These are phyloP conservation scores for Ahaetulla prasina DNA, from an alignment of 2,113 vertebrate species.

Conservation along the genomic window DNA sequence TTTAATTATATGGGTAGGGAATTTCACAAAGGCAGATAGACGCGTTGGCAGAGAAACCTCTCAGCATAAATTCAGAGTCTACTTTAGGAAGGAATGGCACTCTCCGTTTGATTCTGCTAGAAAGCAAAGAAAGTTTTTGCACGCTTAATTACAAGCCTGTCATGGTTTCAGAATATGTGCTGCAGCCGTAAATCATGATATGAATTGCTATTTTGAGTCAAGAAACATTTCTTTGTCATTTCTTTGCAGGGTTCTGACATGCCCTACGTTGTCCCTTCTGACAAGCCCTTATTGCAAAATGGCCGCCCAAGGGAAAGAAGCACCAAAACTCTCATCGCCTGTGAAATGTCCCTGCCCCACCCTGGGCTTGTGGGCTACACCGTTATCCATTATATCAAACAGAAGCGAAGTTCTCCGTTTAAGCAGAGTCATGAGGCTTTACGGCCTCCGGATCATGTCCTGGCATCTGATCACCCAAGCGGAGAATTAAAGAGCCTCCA, in stretches of 20 bases:
- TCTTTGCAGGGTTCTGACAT: slow-evolving; percentile 60
- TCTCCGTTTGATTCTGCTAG: background rate
- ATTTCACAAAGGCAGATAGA: background rate
- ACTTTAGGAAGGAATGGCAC: background rate
- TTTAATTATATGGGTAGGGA: background rate
- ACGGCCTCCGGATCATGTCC: slow-evolving; percentile 20
- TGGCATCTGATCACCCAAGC: slow-evolving; percentile 38
- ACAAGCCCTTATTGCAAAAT: slow-evolving; percentile 39
- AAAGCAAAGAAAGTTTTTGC: background rate
- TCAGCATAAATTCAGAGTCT: background rate
- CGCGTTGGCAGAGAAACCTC: background rate
- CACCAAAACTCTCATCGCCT: slow-evolving; percentile 65
- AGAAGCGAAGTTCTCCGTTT: slow-evolving; percentile 47
- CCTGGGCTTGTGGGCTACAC: slow-evolving; percentile 64
- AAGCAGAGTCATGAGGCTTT: slow-evolving; percentile 21
- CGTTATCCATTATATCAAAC: slow-evolving; percentile 70
- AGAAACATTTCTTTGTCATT: too few relatives aligned
- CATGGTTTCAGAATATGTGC: background rate
- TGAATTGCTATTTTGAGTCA: background rate
- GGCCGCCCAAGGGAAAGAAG: slow-evolving; percentile 40
- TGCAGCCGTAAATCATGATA: background rate
- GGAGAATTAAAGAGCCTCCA: slow-evolving; percentile 57
- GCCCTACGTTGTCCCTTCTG: slow-evolving; percentile 9
- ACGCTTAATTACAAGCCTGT: background rate
- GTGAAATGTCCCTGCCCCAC: slow-evolving; percentile 71